These are phyloP conservation scores for Anolis carolinensis DNA, from an alignment of 2,113 vertebrate genomes.

Conservation along the genomic window DNA sequence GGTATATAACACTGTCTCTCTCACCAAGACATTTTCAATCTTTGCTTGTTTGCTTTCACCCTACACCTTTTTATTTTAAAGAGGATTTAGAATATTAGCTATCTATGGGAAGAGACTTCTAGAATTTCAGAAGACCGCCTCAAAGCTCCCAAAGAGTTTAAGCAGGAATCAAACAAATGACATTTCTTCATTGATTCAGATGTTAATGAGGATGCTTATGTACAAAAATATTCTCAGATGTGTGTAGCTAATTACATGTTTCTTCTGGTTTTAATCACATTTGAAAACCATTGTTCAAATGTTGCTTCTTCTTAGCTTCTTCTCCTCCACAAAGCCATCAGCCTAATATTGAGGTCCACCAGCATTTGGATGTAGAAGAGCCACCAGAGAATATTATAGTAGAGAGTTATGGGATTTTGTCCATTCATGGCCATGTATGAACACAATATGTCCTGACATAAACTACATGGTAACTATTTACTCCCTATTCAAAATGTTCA, in stretches of 20 bases:
- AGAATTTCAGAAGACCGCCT: no score
- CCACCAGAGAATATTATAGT: no score
- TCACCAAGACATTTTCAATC: no score
- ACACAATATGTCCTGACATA: fast-evolving
- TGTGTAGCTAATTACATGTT: slow-evolving; percentile 10
- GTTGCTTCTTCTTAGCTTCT: neutral
- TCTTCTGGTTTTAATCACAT: slow-evolving; percentile 7
- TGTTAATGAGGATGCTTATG: slow-evolving; percentile 19
- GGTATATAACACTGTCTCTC: no score
- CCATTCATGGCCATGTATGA: no score
- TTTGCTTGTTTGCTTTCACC: no score
- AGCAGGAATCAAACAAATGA: neutral
- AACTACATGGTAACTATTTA: fast-evolving
- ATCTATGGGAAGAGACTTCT: neutral
- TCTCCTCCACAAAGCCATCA: no score
- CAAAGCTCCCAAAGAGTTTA: neutral
- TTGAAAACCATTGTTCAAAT: slow-evolving; percentile 18
- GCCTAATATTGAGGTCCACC: no score
- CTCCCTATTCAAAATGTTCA: fast-evolving
- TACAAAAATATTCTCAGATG: neutral
- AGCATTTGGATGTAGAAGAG: no score
- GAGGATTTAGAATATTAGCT: no score
- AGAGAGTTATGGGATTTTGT: no score
- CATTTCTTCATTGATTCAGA: neutral
- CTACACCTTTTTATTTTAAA: neutral